These are phyloP conservation scores for Meloidogyne hapla DNA, from an alignment of 1,140 invertebrate species.

Conservation along the genomic window DNA sequence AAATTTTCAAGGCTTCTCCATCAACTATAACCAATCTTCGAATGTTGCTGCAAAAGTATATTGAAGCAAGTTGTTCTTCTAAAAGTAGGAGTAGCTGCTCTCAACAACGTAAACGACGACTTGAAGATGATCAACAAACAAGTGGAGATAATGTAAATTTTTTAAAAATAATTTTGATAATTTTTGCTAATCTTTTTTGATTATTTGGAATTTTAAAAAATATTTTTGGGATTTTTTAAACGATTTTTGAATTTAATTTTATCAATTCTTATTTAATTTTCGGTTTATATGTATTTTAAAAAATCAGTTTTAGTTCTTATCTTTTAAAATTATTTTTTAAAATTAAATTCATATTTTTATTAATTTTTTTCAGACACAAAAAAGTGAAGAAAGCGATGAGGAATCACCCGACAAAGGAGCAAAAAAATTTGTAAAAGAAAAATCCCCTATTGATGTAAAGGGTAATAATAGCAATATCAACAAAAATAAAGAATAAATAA, in stretches of 20 bases:
- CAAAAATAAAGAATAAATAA: neutral
- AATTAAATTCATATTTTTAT: no score
- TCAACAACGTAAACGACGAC: constrained; percentile 13
- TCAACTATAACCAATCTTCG: constrained; percentile 10
- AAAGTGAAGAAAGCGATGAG: neutral
- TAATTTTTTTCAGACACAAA: neutral
- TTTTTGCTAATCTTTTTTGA: no score
- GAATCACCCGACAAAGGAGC: neutral
- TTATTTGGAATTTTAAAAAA: no score
- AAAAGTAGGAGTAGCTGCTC: constrained; percentile 6
- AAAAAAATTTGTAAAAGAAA: constrained; percentile 5
- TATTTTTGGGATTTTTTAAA: neutral
- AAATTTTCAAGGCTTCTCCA: constrained; percentile 12
- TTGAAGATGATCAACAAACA: neutral
- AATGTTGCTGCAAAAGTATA: constrained; percentile 12
- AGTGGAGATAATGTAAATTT: neutral
- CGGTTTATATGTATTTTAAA: no score
- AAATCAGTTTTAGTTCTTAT: no score
- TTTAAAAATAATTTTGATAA: neutral
- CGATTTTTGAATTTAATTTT: neutral
- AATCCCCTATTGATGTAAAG: neutral
- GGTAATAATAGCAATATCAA: neutral
- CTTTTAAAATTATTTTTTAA: no score
- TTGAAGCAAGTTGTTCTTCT: constrained; percentile 1
- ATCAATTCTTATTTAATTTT: no score